These are phyloP conservation scores for Lota lota DNA, from an alignment of 2,113 vertebrate species.

Conservation along the genomic window DNA sequence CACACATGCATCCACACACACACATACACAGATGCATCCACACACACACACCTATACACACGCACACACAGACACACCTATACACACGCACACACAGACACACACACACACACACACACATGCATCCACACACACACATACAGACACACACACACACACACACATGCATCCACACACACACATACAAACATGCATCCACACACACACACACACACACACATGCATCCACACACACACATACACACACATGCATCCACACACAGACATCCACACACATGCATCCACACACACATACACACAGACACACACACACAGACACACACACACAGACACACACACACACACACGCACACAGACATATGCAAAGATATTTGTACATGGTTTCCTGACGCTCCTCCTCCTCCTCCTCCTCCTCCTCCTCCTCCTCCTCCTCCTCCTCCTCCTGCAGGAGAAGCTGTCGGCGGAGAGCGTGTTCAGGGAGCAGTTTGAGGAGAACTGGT, in stretches of 20 bases:
- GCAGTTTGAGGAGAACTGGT: conserved; percentile 99
- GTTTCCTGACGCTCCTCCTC: no score
- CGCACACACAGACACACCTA: neutral
- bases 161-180: neutral
- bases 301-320: neutral
- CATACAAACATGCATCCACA: neutral
- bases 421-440: conserved; percentile 9
- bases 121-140: neutral
- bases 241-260: no score
- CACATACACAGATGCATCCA: neutral
- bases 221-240: neutral
- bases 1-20: neutral
- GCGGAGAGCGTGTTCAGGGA: conserved; percentile 95
- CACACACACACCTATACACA: neutral
- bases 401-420: conserved; percentile 27
- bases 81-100: neutral
- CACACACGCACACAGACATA: no score
- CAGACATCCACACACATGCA: neutral
- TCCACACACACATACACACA: neutral
- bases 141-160: conserved; percentile 1
- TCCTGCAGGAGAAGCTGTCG: conserved; percentile 88
- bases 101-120: no score
- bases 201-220: neutral
- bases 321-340: neutral
- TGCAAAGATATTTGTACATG: neutral